Base-by-base conservation (phyloP, 2,113 vertebrate species). In the Riparia riparia region DNA sequence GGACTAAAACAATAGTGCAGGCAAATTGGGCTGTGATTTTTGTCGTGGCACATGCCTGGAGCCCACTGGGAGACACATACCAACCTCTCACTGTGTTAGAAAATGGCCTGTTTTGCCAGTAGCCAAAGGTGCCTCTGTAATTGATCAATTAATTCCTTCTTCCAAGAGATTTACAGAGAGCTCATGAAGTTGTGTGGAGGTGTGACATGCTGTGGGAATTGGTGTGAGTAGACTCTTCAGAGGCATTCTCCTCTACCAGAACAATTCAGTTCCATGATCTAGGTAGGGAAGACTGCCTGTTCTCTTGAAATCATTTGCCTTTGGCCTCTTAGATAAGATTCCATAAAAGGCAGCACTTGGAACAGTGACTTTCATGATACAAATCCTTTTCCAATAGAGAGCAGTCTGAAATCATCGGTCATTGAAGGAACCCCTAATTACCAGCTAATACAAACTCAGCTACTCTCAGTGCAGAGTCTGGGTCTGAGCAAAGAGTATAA, bases 361-460 rank as follows among this genome's bases (percentile, higher is more conserved):
- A 51, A 66, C 25, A 39, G 42, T 63, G 54, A 29, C 39, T 92
- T 68, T 68, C 3, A 5, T 72, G 42, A 54, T 65, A n/a, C 5
- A 82, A 79, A 60, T 32, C 14, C 28, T 82, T 90, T 76, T 71
- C 73, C 74, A 53, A 44, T 4, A 82, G 84, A 89, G 53, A 94
- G 41, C 86, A 95, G 70, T 44, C 44, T 45, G 44, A 85, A 82
- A 66, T 88, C 32, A 42, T 54, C 81, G 44, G n/a, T 68, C 44
- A n/a, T 31, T 56, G 61, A 65, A 54, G 9, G 18, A 87, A 31
- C n/a, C 14, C 25, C 31, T 78, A 63, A 34, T 19, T 45, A 39
- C 31, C 44, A 61, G 13, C 28, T 50, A 25, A 41, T 42, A 49
- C 14, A 34, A 25, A 15, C 47, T 58, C 32, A 54, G n/a, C 5